Evolutionary conservation across 2,888 invertebrate genomes (phyloP).

Genomic region (Crossocerus cetratus): DNA sequence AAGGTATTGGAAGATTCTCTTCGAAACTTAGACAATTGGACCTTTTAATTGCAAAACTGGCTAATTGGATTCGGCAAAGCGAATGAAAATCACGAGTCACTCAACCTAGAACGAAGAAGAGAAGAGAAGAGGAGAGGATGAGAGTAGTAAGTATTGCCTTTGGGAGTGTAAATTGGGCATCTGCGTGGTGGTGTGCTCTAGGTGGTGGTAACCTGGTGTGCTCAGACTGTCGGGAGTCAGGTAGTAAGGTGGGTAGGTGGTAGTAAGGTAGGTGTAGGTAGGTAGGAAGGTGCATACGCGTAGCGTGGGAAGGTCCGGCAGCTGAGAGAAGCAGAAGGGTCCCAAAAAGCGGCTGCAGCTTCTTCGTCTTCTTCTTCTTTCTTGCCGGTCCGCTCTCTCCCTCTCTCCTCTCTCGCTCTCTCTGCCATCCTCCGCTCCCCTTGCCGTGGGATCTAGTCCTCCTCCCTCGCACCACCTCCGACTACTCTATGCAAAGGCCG

Average conservation of each 20-base stretch:
- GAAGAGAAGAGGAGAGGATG: no score
- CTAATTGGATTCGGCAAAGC: no score
- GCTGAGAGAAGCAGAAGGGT: conserved; percentile 65
- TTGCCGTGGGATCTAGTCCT: conserved; percentile 50
- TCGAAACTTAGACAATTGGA: no score
- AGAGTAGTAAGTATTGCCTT: no score
- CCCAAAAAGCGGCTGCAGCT: conserved; percentile 68
- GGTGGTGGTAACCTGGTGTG: no score
- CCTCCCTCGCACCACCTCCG: conserved; percentile 33
- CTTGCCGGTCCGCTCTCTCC: conserved; percentile 35
- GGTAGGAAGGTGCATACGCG: conserved; percentile 66
- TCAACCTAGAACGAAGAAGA: no score
- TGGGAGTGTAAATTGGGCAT: no score
- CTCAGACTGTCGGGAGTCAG: conserved; percentile 54
- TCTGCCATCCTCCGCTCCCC: conserved; percentile 17
- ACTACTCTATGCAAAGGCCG: conserved; percentile 26
- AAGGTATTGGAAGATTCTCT: no score
- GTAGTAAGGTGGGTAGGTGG: conserved; percentile 66
- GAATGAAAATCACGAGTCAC: no score
- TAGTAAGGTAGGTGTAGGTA: conserved; percentile 44
- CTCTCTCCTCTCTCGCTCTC: conserved; percentile 50
- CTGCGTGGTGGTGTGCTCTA: no score
- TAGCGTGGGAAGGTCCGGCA: conserved; percentile 76
- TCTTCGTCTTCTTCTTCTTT: conserved; percentile 53
- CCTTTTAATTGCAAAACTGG: no score